Percentiles rank a stretch among this genome's conserved stretches.
Evolutionary conservation across 2,888 invertebrate species (phyloP).

Genomic region (Aquatica leii): DNA sequence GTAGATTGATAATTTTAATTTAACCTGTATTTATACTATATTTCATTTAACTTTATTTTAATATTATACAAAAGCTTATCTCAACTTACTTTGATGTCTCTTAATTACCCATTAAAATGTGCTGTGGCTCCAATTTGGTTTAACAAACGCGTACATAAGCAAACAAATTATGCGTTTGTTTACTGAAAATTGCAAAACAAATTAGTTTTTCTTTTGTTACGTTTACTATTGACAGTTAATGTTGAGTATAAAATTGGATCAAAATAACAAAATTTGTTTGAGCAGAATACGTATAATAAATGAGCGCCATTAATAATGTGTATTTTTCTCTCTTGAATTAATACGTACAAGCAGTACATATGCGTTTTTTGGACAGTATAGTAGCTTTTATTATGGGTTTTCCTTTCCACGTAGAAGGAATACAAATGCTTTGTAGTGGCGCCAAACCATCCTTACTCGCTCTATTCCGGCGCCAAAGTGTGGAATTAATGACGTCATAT

Average conservation of each 20-base stretch:
- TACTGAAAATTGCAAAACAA: too few species aligned
- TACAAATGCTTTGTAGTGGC: constrained; percentile 55
- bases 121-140: too few species aligned
- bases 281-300: background rate
- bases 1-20: too few species aligned
- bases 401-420: constrained; percentile 44
- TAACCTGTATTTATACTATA: too few species aligned
- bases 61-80: too few species aligned
- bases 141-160: too few species aligned
- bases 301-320: constrained; percentile 10
- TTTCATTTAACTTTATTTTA: too few species aligned
- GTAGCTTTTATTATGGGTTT: constrained; percentile 34
- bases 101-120: too few species aligned
- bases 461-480: constrained; percentile 52
- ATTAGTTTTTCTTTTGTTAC: too few species aligned
- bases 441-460: constrained; percentile 49
- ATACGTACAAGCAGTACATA: constrained; percentile 15
- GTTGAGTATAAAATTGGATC: background rate
- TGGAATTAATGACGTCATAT: constrained; percentile 56
- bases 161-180: too few species aligned
- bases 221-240: too few species aligned
- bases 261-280: background rate
- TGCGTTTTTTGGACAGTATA: constrained; percentile 28
- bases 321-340: constrained; percentile 13
- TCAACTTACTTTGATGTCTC: too few species aligned